Percentiles rank a stretch among this genome's conserved stretches.
Conservation (phyloP, 2,888 invertebrate genomes). For the Nasonovia ribisnigri region DNA sequence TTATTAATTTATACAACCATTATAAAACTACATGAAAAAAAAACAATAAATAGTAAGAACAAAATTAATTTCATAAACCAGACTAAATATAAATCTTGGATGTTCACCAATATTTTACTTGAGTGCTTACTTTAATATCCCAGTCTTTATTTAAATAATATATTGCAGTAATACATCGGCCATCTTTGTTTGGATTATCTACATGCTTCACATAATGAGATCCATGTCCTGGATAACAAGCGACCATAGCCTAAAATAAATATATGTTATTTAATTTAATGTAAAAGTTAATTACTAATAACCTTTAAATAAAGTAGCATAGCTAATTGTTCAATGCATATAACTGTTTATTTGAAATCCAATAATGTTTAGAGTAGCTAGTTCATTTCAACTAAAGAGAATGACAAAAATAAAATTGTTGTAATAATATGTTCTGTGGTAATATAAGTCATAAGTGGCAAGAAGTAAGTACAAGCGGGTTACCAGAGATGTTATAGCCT, state of each 20-base stretch:
- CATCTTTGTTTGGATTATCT: slow-evolving; percentile 97
- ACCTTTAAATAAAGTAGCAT: not conserved
- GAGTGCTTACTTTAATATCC: slow-evolving; percentile 79
- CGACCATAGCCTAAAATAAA: slow-evolving; percentile 92
- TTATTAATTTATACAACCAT: not conserved
- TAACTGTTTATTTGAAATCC: not conserved
- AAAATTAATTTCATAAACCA: not conserved
- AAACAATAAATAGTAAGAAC: not conserved
- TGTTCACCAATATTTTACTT: slow-evolving; percentile 48
- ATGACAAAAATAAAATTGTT: not conserved
- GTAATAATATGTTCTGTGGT: not conserved
- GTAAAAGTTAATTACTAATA: not conserved
- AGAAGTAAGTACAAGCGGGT: too few relatives aligned
- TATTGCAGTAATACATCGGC: slow-evolving; percentile 96
- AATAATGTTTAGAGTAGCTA: not conserved
- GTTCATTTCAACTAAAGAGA: not conserved
- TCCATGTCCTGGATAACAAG: slow-evolving; percentile 95
- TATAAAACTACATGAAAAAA: not conserved
- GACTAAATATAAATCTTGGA: slow-evolving; percentile 58
- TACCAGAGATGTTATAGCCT: not conserved
- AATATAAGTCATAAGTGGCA: not conserved
- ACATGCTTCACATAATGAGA: slow-evolving; percentile 97
- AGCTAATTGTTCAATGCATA: not conserved
- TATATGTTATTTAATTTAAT: not conserved
- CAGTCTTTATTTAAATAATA: slow-evolving; percentile 97